Evolutionary conservation across 2,888 invertebrate species (phyloP).

Genomic region (Euzetes globulus): DNA sequence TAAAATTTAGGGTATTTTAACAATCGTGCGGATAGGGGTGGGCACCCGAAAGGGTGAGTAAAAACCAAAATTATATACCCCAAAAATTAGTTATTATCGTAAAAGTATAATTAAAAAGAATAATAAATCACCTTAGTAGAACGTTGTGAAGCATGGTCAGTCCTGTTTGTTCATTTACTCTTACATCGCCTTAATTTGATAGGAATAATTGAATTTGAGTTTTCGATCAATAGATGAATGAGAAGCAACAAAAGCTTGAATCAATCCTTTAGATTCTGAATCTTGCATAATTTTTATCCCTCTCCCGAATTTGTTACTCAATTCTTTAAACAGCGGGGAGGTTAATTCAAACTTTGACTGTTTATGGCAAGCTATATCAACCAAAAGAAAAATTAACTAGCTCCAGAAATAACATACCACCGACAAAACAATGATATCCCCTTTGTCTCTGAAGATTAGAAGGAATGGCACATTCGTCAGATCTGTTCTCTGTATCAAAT

Average conservation of each 20-base stretch:
- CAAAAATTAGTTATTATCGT: background rate
- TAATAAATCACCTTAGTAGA: background rate
- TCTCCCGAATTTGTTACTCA: too few relatives aligned
- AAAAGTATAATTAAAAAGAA: constrained; percentile 32
- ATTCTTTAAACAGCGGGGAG: too few relatives aligned
- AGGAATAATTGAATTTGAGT: background rate
- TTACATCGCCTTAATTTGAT: constrained; percentile 31
- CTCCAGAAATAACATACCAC: background rate
- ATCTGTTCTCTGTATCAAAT: constrained; percentile 37
- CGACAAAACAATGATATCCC: constrained; percentile 36
- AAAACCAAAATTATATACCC: background rate
- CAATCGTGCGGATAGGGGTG: too few relatives aligned
- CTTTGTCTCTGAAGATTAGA: background rate
- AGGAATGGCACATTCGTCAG: constrained; percentile 38
- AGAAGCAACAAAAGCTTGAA: too few relatives aligned
- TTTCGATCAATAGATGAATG: too few relatives aligned
- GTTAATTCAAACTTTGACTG: too few relatives aligned
- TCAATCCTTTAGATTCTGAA: too few relatives aligned
- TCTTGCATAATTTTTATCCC: too few relatives aligned
- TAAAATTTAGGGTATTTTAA: too few relatives aligned
- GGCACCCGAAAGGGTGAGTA: too few relatives aligned
- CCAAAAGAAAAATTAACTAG: too few relatives aligned
- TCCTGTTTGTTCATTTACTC: constrained; percentile 40
- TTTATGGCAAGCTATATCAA: too few relatives aligned
- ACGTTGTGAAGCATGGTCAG: constrained; percentile 18